Conservation (phyloP, 1,140 invertebrate genomes). For the Epicauta chinensis region DNA sequence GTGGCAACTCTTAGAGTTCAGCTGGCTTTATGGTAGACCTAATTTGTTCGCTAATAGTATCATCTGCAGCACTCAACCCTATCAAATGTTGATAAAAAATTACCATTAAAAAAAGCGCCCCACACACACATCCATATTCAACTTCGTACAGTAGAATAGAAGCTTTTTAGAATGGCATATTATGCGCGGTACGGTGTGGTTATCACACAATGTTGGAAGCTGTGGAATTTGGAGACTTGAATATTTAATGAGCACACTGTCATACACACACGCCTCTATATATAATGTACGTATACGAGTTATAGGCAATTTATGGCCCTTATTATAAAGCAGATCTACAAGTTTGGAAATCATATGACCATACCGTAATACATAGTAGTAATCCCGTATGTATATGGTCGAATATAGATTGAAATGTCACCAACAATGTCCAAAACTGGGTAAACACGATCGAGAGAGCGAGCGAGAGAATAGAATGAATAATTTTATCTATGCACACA, state of each 20-base stretch:
- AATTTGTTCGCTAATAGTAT: no score
- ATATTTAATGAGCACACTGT: slow-evolving; percentile 20
- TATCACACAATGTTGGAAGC: slow-evolving; percentile 13
- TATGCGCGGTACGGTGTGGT: slow-evolving; percentile 4
- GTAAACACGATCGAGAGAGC: no score
- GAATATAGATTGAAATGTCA: slow-evolving; percentile 5
- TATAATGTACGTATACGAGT: slow-evolving; percentile 18
- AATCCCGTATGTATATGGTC: not conserved
- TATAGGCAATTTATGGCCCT: slow-evolving; percentile 16
- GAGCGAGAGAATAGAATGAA: no score
- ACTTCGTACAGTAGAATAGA: no score
- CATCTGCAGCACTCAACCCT: no score
- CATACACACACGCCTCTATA: slow-evolving; percentile 15
- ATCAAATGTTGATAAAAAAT: no score
- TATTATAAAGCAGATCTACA: slow-evolving; percentile 11
- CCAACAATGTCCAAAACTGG: not conserved
- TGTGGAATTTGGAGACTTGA: slow-evolving; percentile 18
- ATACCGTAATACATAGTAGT: slow-evolving; percentile 11
- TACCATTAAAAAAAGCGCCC: no score
- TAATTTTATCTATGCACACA: no score
- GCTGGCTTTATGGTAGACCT: no score
- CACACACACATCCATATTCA: no score
- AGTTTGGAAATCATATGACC: not conserved
- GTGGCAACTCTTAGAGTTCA: no score
- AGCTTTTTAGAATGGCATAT: no score